phyloP scores from a whole-genome alignment of 2,888 invertebrate genomes.

The Dasypogon diadema region DNA sequence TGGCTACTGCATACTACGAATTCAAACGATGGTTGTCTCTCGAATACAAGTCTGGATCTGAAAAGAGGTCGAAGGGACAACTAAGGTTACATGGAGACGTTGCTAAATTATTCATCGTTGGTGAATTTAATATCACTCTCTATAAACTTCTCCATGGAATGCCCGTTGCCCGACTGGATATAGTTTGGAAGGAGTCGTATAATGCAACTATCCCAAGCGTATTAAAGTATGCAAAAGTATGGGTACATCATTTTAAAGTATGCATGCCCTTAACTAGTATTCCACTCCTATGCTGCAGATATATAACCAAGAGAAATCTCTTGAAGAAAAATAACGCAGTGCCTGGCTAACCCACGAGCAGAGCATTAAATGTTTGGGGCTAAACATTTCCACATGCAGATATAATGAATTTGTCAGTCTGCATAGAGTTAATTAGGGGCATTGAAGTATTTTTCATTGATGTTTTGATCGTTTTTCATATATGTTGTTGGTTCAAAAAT shows the following conservation, averaged over 20 bases:
- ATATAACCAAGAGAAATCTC: conserved; percentile 30
- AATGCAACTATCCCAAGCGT: background rate
- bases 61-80: conserved; percentile 3
- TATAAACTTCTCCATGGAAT: conserved; percentile 46
- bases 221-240: background rate
- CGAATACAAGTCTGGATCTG: background rate
- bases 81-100: conserved; percentile 53
- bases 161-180: conserved; percentile 24
- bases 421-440: conserved; percentile 41
- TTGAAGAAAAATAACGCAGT: conserved; percentile 53
- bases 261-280: conserved; percentile 28
- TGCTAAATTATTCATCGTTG: conserved; percentile 57
- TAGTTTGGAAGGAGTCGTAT: conserved; percentile 17
- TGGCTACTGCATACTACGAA: background rate
- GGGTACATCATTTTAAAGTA: conserved; percentile 23
- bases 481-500: background rate
- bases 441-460: conserved; percentile 11
- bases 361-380: conserved; percentile 48
- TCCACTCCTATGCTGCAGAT: conserved; percentile 51
- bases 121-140: conserved; percentile 56
- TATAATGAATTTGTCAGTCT: conserved; percentile 51
- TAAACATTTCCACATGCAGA: conserved; percentile 42
- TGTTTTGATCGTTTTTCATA: conserved; percentile 14
- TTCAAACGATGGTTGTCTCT: background rate
- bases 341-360: conserved; percentile 34